phyloP scores from a whole-genome alignment of 2,888 invertebrate species.

The Craniophora ligustri region DNA sequence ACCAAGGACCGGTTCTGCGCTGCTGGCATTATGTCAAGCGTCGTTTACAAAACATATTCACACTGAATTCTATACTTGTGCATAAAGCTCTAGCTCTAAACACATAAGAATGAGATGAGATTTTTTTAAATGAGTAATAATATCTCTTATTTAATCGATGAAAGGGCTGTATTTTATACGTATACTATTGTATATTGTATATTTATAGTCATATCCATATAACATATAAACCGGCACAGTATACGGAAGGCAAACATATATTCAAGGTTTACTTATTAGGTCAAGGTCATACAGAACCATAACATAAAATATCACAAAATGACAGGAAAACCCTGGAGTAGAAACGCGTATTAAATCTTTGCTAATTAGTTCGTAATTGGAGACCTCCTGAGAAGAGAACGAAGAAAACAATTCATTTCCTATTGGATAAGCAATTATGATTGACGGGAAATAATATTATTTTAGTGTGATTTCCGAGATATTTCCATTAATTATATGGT shows the following conservation, averaged over 20 bases:
- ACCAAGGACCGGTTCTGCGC: conserved; percentile 43
- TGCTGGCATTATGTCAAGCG: conserved; percentile 32
- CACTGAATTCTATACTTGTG: background rate
- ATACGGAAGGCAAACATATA: conserved; percentile 48
- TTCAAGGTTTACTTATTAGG: conserved; percentile 63
- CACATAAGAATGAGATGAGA: too few species aligned
- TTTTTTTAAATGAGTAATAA: too few species aligned
- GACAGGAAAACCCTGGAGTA: background rate
- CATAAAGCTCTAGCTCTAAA: too few species aligned
- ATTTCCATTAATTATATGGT: conserved; percentile 3
- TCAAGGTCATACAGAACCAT: conserved; percentile 69
- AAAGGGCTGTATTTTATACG: too few species aligned
- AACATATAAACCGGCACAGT: conserved; percentile 16
- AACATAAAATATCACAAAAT: conserved; percentile 20
- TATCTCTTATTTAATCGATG: too few species aligned
- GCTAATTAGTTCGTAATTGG: too few species aligned
- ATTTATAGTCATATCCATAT: conserved; percentile 20
- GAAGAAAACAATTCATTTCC: too few species aligned
- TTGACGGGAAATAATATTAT: too few species aligned
- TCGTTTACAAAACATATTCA: conserved; percentile 22
- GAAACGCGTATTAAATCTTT: background rate
- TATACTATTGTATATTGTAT: too few species aligned
- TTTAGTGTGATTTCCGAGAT: conserved; percentile 5
- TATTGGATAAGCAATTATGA: too few species aligned
- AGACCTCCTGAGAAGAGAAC: too few species aligned